A percentile compares a stretch with the other conserved stretches of the same genome.
These are phyloP conservation scores for Montipora cactus DNA, from an alignment of 64 coral and sea anemone genomes.

Conservation along the genomic window DNA sequence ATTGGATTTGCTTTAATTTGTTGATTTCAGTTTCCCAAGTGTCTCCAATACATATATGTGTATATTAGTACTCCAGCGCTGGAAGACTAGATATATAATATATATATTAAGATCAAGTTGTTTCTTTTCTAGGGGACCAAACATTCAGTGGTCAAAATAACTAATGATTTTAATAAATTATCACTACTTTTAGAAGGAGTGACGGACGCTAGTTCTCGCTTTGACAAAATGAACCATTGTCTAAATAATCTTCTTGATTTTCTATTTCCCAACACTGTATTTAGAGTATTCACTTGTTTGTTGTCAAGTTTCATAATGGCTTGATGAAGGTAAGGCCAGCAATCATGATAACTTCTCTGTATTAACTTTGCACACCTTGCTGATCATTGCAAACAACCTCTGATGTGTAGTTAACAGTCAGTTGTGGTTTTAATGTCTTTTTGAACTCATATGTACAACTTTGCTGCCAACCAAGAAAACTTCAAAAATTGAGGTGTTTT, in stretches of 20 bases:
- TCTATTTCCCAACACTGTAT: slow-evolving; percentile 90
- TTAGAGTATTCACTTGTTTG: slow-evolving; percentile 82
- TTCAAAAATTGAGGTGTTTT: neutral
- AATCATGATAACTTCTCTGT: slow-evolving; percentile 2
- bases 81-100: too few relatives aligned
- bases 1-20: too few relatives aligned
- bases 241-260: slow-evolving; percentile 92
- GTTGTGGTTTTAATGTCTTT: neutral
- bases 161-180: slow-evolving; percentile 1
- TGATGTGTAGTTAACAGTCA: neutral
- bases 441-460: neutral
- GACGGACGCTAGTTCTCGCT: neutral
- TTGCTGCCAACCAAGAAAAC: too few relatives aligned
- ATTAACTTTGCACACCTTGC: neutral
- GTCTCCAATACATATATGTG: too few relatives aligned
- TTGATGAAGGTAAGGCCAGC: slow-evolving; percentile 51
- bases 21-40: too few relatives aligned
- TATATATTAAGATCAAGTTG: neutral
- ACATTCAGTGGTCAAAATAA: slow-evolving; percentile 30
- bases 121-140: slow-evolving; percentile 11
- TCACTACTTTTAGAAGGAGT: neutral
- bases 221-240: slow-evolving; percentile 49
- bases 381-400: neutral
- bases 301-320: slow-evolving; percentile 91
- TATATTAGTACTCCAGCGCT: too few relatives aligned